Evolutionary conservation across 2,888 invertebrate species (phyloP).

Genomic region (Acleris holmiana): DNA sequence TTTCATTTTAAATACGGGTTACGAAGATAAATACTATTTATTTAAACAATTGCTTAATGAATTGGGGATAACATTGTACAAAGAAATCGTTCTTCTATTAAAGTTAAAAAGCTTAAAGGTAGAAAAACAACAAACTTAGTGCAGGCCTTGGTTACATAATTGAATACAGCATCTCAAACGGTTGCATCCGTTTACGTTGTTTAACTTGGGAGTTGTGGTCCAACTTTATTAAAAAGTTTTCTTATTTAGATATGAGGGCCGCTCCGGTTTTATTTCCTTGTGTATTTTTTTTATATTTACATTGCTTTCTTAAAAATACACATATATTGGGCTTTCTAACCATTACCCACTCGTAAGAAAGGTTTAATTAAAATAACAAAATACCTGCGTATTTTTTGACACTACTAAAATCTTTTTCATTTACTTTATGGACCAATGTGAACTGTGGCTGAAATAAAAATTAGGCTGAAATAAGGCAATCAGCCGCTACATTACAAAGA

Average conservation of each 20-base stretch:
- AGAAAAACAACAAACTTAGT: constrained; percentile 16
- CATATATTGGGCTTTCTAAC: too few relatives aligned
- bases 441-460: constrained; percentile 11
- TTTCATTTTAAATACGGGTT: too few relatives aligned
- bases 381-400: too few relatives aligned
- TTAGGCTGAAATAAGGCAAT: constrained; percentile 19
- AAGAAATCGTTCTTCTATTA: constrained; percentile 7
- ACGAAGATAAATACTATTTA: neutral
- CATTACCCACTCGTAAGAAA: too few relatives aligned
- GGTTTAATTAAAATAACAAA: too few relatives aligned
- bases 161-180: constrained; percentile 71
- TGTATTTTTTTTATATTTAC: neutral
- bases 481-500: constrained; percentile 28
- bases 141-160: constrained; percentile 63
- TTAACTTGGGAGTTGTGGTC: constrained; percentile 53
- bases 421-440: neutral
- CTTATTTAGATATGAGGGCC: constrained; percentile 25
- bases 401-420: neutral
- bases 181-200: constrained; percentile 72
- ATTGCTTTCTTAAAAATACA: too few relatives aligned
- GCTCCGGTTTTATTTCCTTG: neutral
- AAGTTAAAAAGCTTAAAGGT: constrained; percentile 1
- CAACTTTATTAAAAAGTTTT: constrained; percentile 46
- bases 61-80: neutral
- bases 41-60: neutral